These are phyloP conservation scores for Caranx ignobilis DNA, from an alignment of 2,113 vertebrate genomes.

Conservation along the genomic window DNA sequence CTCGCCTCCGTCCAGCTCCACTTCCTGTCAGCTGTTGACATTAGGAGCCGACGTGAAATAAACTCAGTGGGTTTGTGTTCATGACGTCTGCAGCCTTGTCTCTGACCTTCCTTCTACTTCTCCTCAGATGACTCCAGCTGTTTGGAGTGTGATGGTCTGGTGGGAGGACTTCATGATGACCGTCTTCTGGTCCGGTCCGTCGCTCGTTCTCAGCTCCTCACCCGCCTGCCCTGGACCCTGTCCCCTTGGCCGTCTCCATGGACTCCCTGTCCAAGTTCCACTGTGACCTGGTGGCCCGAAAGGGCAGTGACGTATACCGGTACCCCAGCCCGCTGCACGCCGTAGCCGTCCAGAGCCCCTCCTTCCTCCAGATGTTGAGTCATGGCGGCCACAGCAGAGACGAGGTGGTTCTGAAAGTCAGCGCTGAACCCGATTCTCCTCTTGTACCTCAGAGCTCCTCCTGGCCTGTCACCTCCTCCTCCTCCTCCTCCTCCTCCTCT, in stretches of 20 bases:
- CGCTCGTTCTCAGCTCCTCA: conserved; percentile 86
- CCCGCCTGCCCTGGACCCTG: conserved; percentile 83
- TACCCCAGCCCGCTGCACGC: conserved; percentile 94
- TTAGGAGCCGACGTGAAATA: conserved; percentile 10
- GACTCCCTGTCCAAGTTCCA: conserved; percentile 88
- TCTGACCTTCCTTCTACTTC: conserved; percentile 18
- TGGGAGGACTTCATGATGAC: conserved; percentile 82
- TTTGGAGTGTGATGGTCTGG: conserved; percentile 84
- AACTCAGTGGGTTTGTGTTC: background rate
- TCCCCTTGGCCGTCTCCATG: conserved; percentile 73
- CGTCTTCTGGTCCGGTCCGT: conserved; percentile 73
- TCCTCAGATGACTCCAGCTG: conserved; percentile 87
- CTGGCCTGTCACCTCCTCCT: conserved; percentile 68
- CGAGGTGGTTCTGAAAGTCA: conserved; percentile 54
- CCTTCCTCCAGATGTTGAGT: conserved; percentile 87
- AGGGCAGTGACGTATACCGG: conserved; percentile 89
- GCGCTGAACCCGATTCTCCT: conserved; percentile 19
- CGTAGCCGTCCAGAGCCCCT: conserved; percentile 90
- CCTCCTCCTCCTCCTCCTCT: conserved; percentile 26
- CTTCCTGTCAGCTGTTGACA: conserved; percentile 31
- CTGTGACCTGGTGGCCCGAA: conserved; percentile 91
- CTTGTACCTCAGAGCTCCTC: conserved; percentile 75
- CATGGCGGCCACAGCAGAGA: conserved; percentile 79
- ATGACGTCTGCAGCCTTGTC: background rate
- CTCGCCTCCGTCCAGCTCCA: background rate